Conservation (phyloP, 2,888 invertebrate genomes). For the Scelioninae gen. 2 region DNA sequence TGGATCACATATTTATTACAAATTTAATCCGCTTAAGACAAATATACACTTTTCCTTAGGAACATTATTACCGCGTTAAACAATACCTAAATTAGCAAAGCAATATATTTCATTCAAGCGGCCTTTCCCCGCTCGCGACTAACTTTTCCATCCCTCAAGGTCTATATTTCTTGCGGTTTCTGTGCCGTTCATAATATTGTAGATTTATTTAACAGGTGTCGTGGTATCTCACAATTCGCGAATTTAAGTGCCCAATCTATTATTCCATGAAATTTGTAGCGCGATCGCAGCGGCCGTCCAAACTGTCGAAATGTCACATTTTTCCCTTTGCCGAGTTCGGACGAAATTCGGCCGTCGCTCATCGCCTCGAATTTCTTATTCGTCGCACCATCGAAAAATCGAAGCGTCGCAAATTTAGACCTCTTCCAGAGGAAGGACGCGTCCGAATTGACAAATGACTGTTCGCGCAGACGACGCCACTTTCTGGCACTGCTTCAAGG, state of each 20-base stretch:
- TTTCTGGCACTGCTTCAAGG: slow-evolving; percentile 39
- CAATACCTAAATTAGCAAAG: slow-evolving; percentile 4
- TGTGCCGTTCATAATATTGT: slow-evolving; percentile 29
- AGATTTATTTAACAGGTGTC: slow-evolving; percentile 49
- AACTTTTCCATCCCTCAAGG: slow-evolving; percentile 48
- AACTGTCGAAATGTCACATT: slow-evolving; percentile 51
- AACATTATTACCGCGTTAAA: neutral
- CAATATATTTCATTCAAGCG: slow-evolving; percentile 35
- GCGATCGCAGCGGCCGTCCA: slow-evolving; percentile 63
- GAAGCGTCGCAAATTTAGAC: slow-evolving; percentile 34
- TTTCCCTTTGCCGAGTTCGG: slow-evolving; percentile 17
- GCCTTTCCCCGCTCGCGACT: slow-evolving; percentile 28
- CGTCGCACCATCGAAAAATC: neutral
- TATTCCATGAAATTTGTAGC: slow-evolving; percentile 72
- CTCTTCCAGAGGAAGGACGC: slow-evolving; percentile 45
- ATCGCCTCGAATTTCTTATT: slow-evolving; percentile 5
- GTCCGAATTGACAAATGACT: slow-evolving; percentile 23
- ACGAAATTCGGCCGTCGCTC: slow-evolving; percentile 25
- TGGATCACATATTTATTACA: too few species aligned
- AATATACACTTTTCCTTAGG: too few species aligned
- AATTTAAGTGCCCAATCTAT: slow-evolving; percentile 66
- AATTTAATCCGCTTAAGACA: too few species aligned
- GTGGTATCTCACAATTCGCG: slow-evolving; percentile 21
- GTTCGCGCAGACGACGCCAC: slow-evolving; percentile 13
- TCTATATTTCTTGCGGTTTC: slow-evolving; percentile 41